Percentiles rank a stretch among this genome's conserved stretches.
Evolutionary conservation across 2,888 invertebrate genomes (phyloP).

Genomic region (Drosophila pseudotalamancana): DNA sequence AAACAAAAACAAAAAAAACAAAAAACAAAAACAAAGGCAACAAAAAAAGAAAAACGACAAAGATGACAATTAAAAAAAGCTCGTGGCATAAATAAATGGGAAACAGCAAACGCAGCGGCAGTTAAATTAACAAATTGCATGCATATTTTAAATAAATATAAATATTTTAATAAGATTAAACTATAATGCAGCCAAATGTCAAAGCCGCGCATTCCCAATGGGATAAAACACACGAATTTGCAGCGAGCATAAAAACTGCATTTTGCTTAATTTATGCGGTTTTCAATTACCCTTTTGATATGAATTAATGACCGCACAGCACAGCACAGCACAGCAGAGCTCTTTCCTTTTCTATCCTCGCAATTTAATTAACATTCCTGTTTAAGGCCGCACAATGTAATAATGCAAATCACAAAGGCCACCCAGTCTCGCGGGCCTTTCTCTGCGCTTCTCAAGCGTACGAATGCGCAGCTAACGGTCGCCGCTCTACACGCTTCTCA

Average conservation of each 20-base stretch:
- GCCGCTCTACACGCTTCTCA: conserved; percentile 24
- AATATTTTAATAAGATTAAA: conserved; percentile 81
- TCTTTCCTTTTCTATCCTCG: conserved; percentile 27
- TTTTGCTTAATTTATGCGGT: conserved; percentile 75
- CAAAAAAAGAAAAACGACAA: conserved; percentile 28
- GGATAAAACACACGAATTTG: conserved; percentile 42
- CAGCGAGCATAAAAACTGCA: conserved; percentile 32
- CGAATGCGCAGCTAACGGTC: neutral
- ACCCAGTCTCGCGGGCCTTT: conserved; percentile 22
- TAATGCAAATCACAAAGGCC: conserved; percentile 2
- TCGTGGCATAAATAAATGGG: conserved; percentile 65
- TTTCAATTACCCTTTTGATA: conserved; percentile 78
- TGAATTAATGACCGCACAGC: conserved; percentile 72
- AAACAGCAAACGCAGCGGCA: conserved; percentile 74
- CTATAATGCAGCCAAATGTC: conserved; percentile 79
- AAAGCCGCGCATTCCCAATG: conserved; percentile 73
- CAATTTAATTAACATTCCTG: conserved; percentile 61
- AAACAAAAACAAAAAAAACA: conserved; percentile 22
- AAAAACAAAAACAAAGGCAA: conserved; percentile 31
- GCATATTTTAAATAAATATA: conserved; percentile 80
- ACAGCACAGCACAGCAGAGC: conserved; percentile 14
- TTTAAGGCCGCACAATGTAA: neutral
- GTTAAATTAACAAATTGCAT: conserved; percentile 82
- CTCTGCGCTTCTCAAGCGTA: conserved; percentile 22
- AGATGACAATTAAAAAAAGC: conserved; percentile 48